These are phyloP conservation scores for Circaetus cinerascens DNA, from an alignment of 2,113 vertebrate genomes.

Conservation along the genomic window DNA sequence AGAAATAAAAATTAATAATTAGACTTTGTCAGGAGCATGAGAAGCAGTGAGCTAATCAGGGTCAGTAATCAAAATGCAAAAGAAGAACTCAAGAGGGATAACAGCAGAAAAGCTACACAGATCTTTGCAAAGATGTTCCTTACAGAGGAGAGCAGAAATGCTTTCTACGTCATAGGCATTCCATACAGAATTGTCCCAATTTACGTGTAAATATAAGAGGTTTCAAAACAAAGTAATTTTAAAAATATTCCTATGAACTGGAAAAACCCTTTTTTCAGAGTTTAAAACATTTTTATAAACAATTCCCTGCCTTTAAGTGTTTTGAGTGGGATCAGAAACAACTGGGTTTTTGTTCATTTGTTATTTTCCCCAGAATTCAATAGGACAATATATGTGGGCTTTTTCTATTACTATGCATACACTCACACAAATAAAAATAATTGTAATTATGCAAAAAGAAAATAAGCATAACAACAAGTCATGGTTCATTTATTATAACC, in stretches of 20 bases:
- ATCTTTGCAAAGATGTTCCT: neutral
- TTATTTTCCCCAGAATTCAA: neutral
- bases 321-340: neutral
- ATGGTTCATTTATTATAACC: neutral
- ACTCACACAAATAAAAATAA: neutral
- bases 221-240: neutral
- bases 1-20: neutral
- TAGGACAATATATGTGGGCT: neutral
- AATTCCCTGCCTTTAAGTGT: neutral
- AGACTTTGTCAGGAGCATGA: neutral
- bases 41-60: neutral
- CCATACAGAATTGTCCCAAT: neutral
- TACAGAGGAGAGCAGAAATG: neutral
- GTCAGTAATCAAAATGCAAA: neutral
- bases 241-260: neutral
- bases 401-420: neutral
- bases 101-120: neutral
- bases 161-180: neutral
- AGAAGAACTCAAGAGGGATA: neutral
- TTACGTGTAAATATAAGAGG: neutral
- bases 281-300: neutral
- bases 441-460: neutral
- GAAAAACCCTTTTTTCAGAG: neutral
- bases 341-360: neutral
- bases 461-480: neutral